These are phyloP conservation scores for Eupithecia inturbata DNA, from an alignment of 2,888 invertebrate species.

Conservation along the genomic window DNA sequence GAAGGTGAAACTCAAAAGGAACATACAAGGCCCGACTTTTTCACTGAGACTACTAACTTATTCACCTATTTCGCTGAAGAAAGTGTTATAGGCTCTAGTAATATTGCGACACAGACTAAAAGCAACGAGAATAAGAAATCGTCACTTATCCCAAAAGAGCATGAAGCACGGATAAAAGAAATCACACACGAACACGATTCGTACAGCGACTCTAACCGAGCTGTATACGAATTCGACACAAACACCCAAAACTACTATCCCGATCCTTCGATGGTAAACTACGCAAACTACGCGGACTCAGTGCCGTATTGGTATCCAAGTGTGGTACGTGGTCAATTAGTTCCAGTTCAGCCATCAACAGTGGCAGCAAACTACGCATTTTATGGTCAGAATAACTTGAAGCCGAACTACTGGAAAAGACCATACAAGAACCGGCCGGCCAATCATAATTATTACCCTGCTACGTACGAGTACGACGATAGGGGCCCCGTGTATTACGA, in stretches of 20 bases:
- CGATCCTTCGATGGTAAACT: slow-evolving; percentile 21
- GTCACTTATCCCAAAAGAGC: slow-evolving; percentile 35
- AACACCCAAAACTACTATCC: slow-evolving; percentile 24
- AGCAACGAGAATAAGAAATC: slow-evolving; percentile 17
- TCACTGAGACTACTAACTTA: slow-evolving; percentile 65
- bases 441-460: slow-evolving; percentile 39
- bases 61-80: slow-evolving; percentile 55
- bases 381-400: slow-evolving; percentile 35
- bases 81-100: slow-evolving; percentile 26
- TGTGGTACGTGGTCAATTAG: slow-evolving; percentile 32
- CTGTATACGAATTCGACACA: slow-evolving; percentile 31
- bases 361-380: slow-evolving; percentile 25
- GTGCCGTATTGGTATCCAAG: slow-evolving; percentile 40
- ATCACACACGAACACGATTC: slow-evolving; percentile 30
- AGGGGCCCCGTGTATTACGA: slow-evolving; percentile 54
- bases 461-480: slow-evolving; percentile 33
- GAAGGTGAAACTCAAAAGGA: slow-evolving; percentile 49
- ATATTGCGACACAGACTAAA: slow-evolving; percentile 12
- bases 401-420: slow-evolving; percentile 30
- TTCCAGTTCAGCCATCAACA: slow-evolving; percentile 33
- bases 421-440: slow-evolving; percentile 37
- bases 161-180: slow-evolving; percentile 35
- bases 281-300: slow-evolving; percentile 24
- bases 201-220: slow-evolving; percentile 24
- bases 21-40: slow-evolving; percentile 46